phyloP scores from a whole-genome alignment of 2,797 vertebrate genomes.

The Gadopsis marmoratus region DNA sequence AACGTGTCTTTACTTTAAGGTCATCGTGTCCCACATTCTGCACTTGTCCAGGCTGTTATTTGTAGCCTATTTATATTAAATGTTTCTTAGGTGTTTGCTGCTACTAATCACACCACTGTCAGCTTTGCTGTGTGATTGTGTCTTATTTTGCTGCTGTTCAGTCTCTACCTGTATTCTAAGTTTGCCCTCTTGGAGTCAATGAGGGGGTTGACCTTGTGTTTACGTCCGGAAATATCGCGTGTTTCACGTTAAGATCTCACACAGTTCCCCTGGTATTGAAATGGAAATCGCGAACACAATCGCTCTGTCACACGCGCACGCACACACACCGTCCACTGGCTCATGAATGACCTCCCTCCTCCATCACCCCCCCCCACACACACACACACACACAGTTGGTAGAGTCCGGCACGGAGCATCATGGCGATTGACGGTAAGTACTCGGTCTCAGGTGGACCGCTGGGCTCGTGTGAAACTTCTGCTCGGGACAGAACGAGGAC shows the following conservation, averaged over 20 bases:
- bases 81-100: too few relatives aligned
- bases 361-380: slow-evolving; percentile 32
- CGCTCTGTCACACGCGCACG: slow-evolving; percentile 9
- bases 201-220: neutral
- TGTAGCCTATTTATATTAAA: neutral
- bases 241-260: neutral
- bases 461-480: slow-evolving; percentile 74
- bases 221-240: neutral
- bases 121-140: too few relatives aligned
- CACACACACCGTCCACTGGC: slow-evolving; percentile 38
- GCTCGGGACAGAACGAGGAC: slow-evolving; percentile 23
- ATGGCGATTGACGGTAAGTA: slow-evolving; percentile 97
- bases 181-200: neutral
- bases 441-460: slow-evolving; percentile 82
- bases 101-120: too few relatives aligned
- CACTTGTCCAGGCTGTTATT: too few relatives aligned
- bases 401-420: slow-evolving; percentile 89
- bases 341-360: slow-evolving; percentile 73
- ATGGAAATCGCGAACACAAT: slow-evolving; percentile 5
- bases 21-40: neutral
- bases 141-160: neutral
- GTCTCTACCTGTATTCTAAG: neutral
- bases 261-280: neutral
- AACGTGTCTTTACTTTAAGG: neutral
- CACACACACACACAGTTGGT: slow-evolving; percentile 75